Percentiles rank a stretch among this genome's conserved stretches.
phyloP scores from a whole-genome alignment of 2,888 invertebrate genomes.

The Clostera curtula region DNA sequence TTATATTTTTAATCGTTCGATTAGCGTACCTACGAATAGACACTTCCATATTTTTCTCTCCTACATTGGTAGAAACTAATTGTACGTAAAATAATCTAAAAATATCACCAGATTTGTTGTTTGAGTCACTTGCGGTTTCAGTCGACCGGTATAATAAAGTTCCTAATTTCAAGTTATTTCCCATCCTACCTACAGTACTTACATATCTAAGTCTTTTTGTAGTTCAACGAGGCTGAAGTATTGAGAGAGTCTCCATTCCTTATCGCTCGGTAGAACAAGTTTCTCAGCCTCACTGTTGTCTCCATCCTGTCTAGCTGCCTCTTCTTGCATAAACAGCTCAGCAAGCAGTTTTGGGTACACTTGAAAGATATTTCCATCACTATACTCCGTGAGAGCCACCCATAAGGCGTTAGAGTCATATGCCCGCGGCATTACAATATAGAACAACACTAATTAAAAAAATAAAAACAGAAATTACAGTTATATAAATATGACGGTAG shows the following conservation, averaged over 20 bases:
- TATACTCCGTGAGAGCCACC: conserved; percentile 73
- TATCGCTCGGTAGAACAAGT: conserved; percentile 80
- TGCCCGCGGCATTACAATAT: conserved; percentile 40
- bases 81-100: too few species aligned
- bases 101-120: too few species aligned
- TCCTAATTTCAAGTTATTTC: too few species aligned
- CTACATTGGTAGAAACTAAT: too few species aligned
- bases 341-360: conserved; percentile 80
- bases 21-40: too few species aligned
- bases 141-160: too few species aligned
- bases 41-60: too few species aligned
- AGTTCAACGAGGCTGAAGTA: conserved; percentile 80
- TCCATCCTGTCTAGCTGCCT: conserved; percentile 54
- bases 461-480: too few species aligned
- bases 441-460: too few species aligned
- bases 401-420: conserved; percentile 61
- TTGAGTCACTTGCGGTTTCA: too few species aligned
- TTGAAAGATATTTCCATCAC: conserved; percentile 77
- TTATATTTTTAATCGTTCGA: too few species aligned
- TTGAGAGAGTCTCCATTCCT: conserved; percentile 78
- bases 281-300: conserved; percentile 67
- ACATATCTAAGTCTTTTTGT: conserved; percentile 67
- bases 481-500: too few species aligned
- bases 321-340: conserved; percentile 71
- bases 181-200: conserved; percentile 25